Percentiles rank a stretch among this genome's conserved stretches.
Conservation (phyloP, 2,113 vertebrate species). For the Scatophagus argus region DNA sequence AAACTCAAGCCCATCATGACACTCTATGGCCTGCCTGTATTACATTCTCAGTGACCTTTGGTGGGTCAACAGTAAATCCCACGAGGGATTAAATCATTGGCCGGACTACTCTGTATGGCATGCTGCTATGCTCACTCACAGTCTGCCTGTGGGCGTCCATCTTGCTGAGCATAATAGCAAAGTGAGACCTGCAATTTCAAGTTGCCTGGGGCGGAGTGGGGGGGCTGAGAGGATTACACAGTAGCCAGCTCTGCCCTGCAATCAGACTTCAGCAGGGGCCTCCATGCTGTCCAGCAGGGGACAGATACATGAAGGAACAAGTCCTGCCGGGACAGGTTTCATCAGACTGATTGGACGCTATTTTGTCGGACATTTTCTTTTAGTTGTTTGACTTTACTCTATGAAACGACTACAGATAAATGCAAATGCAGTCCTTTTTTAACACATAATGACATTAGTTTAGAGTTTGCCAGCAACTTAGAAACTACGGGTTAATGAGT, state of each 20-base stretch:
- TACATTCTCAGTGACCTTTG: conserved; percentile 53
- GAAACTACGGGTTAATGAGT: not conserved
- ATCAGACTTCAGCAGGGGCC: conserved; percentile 9
- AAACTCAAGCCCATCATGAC: conserved; percentile 36
- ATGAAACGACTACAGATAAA: not conserved
- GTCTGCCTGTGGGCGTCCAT: conserved; percentile 40
- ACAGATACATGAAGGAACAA: not conserved
- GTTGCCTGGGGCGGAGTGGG: conserved; percentile 35
- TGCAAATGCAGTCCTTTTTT: not conserved
- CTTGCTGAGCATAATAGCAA: conserved; percentile 37
- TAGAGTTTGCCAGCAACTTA: not conserved
- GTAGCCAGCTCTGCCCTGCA: conserved; percentile 21
- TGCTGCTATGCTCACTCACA: conserved; percentile 17
- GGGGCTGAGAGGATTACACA: not conserved
- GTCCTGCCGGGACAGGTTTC: conserved; percentile 17
- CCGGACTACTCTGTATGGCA: conserved; percentile 37
- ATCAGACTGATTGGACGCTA: conserved; percentile 17
- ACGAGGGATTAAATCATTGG: conserved; percentile 41
- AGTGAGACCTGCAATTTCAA: conserved; percentile 49
- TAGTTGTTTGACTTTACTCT: not conserved
- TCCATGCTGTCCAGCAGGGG: conserved; percentile 24
- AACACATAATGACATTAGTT: not conserved
- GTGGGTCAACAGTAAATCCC: conserved; percentile 45
- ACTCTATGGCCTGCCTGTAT: conserved; percentile 30
- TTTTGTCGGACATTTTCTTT: not conserved